Evolutionary conservation across 2,797 vertebrate species (phyloP), one percentile per base, ranked within the genome.

Genomic region (Hypotaenidia okinawae): DNA sequence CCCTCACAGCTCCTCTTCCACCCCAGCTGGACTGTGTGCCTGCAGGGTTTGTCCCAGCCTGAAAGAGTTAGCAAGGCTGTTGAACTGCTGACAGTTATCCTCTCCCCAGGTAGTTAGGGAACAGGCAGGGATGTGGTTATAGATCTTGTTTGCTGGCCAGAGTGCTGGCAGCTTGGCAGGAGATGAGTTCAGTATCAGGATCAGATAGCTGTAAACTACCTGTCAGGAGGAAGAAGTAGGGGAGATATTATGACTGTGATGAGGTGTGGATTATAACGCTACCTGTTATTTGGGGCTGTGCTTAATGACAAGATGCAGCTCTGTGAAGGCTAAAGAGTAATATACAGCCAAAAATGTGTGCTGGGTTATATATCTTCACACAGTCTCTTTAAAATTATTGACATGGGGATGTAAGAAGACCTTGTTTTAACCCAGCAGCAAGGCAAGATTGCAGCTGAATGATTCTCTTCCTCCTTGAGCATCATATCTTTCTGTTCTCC

Each of bases 131-230:
- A 27, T 82, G 57, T 51, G 72, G 70, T 58, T 82, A 62, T 68
- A 68, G 74, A 69, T 94, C 91, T 93, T 74, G 16, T 79, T 88
- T 77, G 49, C 91, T 93, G 62, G 62, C 79, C 57, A 6, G 39
- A 84, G 39, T 4, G 0, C 54, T 91, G 80, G 63, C 88, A 90
- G 70, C 59, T 88, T 90, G 85, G 63, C 70, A 90, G 80, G 39
- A 73, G 70, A 52, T 6, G 25, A 80, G 84, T 79, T 82, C 0
- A 0, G 68, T 68, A 35, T 78, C 57, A 47, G 72, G 82, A 95
- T 87, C 87, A 80, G 84, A 85, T 77, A 83, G 70, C 86, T 82
- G 78, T 77, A 85, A 90, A 89, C 52, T 87, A 30, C 90, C 75
- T 93, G 84, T 89, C 90, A 78, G 74, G 75, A 84, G 75, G 41